Conservation (phyloP, 2,113 vertebrate species). For the Synodontis membranacea region DNA sequence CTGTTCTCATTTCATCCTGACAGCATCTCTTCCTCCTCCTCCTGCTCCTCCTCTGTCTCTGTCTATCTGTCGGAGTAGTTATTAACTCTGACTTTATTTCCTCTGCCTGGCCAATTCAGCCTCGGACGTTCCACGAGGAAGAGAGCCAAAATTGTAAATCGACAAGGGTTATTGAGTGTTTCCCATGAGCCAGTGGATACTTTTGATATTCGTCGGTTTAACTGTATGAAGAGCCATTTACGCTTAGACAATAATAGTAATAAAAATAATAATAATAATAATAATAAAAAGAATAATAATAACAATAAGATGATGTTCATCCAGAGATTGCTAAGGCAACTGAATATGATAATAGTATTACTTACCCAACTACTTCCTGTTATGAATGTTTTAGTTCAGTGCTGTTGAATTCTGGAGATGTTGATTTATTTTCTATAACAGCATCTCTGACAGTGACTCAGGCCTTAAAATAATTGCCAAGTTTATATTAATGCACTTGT, state of each 20-base stretch:
- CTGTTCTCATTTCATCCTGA: background rate
- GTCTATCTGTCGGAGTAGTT: no score
- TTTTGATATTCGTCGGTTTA: constrained; percentile 25
- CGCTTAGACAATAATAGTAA: background rate
- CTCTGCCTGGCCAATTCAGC: background rate
- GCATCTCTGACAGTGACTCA: no score
- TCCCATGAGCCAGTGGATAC: constrained; percentile 13
- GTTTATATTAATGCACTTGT: no score
- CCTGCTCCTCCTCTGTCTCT: background rate
- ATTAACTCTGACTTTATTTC: background rate
- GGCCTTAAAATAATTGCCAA: no score
- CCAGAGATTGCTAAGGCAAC: background rate
- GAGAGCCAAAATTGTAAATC: background rate
- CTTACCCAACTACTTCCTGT: no score
- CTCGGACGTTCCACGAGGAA: background rate
- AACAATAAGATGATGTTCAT: background rate
- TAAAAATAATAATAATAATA: background rate
- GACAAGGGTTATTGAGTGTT: background rate
- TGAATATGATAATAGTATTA: background rate
- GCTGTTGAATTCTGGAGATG: background rate
- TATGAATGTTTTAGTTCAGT: background rate
- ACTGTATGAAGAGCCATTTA: background rate
- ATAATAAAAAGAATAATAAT: background rate
- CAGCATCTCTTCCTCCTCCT: background rate
- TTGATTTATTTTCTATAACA: background rate